A percentile compares a stretch with the other conserved stretches of the same genome.
These are phyloP conservation scores for Myopa testacea DNA, from an alignment of 2,888 invertebrate species.

Conservation along the genomic window DNA sequence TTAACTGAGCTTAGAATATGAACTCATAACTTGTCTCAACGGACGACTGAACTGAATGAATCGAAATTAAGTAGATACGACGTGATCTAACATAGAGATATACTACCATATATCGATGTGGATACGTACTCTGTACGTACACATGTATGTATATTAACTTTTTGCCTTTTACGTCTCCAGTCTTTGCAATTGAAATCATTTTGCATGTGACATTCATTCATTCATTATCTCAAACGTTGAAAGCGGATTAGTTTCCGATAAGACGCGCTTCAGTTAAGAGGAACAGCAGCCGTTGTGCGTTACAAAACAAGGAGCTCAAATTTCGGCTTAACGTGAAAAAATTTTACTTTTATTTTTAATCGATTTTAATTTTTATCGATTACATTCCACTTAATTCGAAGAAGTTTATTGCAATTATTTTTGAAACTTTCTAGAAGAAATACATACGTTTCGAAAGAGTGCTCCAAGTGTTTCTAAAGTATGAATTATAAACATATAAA, in stretches of 20 bases:
- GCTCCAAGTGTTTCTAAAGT: slow-evolving; percentile 10
- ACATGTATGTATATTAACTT: neutral
- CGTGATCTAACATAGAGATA: neutral
- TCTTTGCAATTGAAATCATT: slow-evolving; percentile 13
- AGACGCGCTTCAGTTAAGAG: slow-evolving; percentile 46
- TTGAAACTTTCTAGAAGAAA: too few species aligned
- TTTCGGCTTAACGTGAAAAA: slow-evolving; percentile 3
- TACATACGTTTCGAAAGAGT: slow-evolving; percentile 23
- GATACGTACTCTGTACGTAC: neutral
- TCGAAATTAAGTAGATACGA: too few species aligned
- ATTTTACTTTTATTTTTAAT: neutral
- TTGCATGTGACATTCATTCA: slow-evolving; percentile 18
- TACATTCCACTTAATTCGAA: neutral
- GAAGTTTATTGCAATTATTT: neutral
- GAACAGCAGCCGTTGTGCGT: slow-evolving; percentile 9
- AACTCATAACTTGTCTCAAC: too few species aligned
- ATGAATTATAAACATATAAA: neutral
- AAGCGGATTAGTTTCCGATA: slow-evolving; percentile 51
- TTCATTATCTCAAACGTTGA: slow-evolving; percentile 26
- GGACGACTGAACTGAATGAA: too few species aligned
- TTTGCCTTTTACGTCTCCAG: neutral
- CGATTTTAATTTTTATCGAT: neutral
- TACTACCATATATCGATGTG: neutral
- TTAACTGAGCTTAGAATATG: too few species aligned
- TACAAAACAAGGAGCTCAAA: slow-evolving; percentile 6